phyloP scores from a whole-genome alignment of 1,140 invertebrate genomes.

The Heliothis subflexa region DNA sequence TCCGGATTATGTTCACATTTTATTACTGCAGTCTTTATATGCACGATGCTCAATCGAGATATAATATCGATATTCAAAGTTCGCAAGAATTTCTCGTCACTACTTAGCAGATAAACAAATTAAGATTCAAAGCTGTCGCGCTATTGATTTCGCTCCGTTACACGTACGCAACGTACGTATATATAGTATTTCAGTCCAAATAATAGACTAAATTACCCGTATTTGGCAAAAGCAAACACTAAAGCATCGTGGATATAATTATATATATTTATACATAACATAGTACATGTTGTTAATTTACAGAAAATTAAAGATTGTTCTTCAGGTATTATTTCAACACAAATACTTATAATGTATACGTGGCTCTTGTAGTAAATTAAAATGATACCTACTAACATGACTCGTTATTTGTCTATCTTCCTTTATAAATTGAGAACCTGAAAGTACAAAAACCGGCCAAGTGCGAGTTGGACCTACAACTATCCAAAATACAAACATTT shows the following conservation, averaged over 20 bases:
- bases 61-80: too few species aligned
- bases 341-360: slow-evolving; percentile 50
- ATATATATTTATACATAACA: neutral
- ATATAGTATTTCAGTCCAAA: neutral
- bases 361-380: slow-evolving; percentile 56
- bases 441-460: too few species aligned
- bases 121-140: too few species aligned
- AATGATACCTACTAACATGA: slow-evolving; percentile 38
- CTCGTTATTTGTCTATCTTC: slow-evolving; percentile 31
- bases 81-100: too few species aligned
- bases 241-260: neutral
- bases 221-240: neutral
- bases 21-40: neutral
- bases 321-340: neutral
- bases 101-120: too few species aligned
- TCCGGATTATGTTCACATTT: neutral
- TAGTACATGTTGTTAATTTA: neutral
- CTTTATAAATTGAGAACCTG: neutral
- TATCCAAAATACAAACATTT: too few species aligned
- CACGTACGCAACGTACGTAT: neutral
- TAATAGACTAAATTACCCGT: neutral
- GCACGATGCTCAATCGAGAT: neutral
- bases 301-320: neutral
- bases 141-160: too few species aligned
- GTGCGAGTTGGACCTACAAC: too few species aligned